phyloP scores from a whole-genome alignment of 2,888 invertebrate genomes.

The Glyphotaelius pellucidus region DNA sequence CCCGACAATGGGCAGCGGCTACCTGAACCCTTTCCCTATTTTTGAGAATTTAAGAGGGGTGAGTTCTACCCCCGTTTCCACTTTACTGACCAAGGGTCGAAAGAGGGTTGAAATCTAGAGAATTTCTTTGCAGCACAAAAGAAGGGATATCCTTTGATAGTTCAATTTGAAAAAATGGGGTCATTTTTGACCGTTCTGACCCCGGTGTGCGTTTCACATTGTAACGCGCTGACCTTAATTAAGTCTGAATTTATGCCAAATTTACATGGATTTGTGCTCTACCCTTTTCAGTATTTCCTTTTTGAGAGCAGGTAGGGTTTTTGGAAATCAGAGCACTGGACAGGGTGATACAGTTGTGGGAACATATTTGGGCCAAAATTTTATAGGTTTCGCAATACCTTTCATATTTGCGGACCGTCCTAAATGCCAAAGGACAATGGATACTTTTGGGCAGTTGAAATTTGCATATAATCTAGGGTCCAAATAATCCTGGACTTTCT shows the following conservation, averaged over 20 bases:
- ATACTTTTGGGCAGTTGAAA: slow-evolving; percentile 58
- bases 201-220: slow-evolving; percentile 53
- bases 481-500: background rate
- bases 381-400: slow-evolving; percentile 47
- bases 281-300: slow-evolving; percentile 20
- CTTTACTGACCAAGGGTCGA: slow-evolving; percentile 62
- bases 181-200: slow-evolving; percentile 61
- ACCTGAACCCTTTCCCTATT: slow-evolving; percentile 46
- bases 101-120: slow-evolving; percentile 45
- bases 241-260: slow-evolving; percentile 55
- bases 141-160: slow-evolving; percentile 57
- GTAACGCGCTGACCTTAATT: slow-evolving; percentile 59
- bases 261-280: slow-evolving; percentile 46
- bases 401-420: slow-evolving; percentile 44
- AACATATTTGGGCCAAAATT: slow-evolving; percentile 49
- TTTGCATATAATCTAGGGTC: slow-evolving; percentile 52
- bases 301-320: slow-evolving; percentile 46
- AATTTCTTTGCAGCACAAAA: slow-evolving; percentile 43
- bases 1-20: slow-evolving; percentile 43
- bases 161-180: slow-evolving; percentile 56
- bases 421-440: slow-evolving; percentile 54
- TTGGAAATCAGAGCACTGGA: slow-evolving; percentile 49
- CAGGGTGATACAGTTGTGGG: slow-evolving; percentile 56
- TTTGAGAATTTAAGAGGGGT: slow-evolving; percentile 35
- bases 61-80: slow-evolving; percentile 53